Conservation (phyloP, 1,140 invertebrate genomes). For the Leucophenga varia region DNA sequence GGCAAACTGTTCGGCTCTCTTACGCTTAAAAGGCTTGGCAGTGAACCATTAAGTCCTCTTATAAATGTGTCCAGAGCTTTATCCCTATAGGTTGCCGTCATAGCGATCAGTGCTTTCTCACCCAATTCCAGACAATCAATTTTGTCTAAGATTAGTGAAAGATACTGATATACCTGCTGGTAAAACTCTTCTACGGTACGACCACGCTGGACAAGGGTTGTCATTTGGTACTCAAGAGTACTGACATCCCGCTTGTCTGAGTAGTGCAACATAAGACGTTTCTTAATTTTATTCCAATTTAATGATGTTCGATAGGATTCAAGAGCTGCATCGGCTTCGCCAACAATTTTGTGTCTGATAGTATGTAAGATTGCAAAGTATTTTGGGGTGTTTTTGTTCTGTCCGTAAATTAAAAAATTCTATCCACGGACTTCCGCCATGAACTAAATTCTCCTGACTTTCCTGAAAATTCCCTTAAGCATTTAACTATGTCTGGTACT, state of each 20-base stretch:
- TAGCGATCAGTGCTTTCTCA: not conserved
- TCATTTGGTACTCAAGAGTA: slow-evolving; percentile 7
- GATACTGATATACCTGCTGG: not conserved
- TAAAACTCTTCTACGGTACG: not conserved
- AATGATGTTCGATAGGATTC: not conserved
- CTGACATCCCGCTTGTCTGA: slow-evolving; percentile 2
- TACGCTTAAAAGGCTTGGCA: slow-evolving; percentile 1
- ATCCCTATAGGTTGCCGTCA: slow-evolving; percentile 4
- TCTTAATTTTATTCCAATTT: too few relatives aligned
- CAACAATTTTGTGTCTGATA: too few relatives aligned
- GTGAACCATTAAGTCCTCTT: not conserved
- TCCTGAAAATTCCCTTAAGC: slow-evolving; percentile 5
- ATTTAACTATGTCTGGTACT: too few relatives aligned
- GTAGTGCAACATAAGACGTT: slow-evolving; percentile 1
- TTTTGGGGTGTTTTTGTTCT: not conserved
- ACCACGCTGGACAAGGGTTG: not conserved
- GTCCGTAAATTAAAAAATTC: not conserved
- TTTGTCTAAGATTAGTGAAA: slow-evolving; percentile 2
- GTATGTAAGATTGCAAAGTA: not conserved
- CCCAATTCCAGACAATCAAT: slow-evolving; percentile 1
- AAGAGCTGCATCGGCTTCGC: not conserved
- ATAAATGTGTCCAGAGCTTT: slow-evolving; percentile 12
- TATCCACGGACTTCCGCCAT: not conserved
- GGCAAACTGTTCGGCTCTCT: not conserved
- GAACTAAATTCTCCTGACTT: slow-evolving; percentile 5